Conservation (phyloP, 2,888 invertebrate species). For the Drosophila trichaetosa region DNA sequence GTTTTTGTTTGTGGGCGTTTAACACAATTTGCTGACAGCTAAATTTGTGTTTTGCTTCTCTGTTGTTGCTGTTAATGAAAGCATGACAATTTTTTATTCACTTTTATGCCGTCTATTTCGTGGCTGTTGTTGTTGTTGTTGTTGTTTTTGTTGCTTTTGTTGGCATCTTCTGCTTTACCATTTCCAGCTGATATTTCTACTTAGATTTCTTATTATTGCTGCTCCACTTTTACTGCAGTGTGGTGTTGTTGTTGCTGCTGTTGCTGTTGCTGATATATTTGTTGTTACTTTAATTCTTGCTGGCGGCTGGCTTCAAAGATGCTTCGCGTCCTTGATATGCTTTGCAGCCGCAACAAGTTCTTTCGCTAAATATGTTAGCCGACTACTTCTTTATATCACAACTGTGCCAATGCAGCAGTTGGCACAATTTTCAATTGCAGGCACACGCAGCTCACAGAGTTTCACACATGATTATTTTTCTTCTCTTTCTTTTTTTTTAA, state of each 20-base stretch:
- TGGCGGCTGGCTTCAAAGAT: slow-evolving; percentile 33
- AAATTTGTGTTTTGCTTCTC: slow-evolving; percentile 31
- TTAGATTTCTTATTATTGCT: slow-evolving; percentile 67
- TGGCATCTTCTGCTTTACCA: slow-evolving; percentile 60
- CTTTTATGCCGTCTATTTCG: slow-evolving; percentile 52
- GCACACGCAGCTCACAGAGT: slow-evolving; percentile 35
- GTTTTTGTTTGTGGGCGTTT: slow-evolving; percentile 36
- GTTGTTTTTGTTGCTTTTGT: slow-evolving; percentile 20
- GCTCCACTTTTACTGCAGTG: slow-evolving; percentile 74
- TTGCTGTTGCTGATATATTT: not conserved
- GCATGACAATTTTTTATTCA: slow-evolving; percentile 77
- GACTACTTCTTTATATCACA: slow-evolving; percentile 40
- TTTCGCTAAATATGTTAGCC: slow-evolving; percentile 55
- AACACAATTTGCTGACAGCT: slow-evolving; percentile 51
- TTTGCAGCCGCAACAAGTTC: slow-evolving; percentile 34
- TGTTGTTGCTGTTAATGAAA: slow-evolving; percentile 72
- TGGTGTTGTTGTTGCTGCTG: slow-evolving; percentile 27
- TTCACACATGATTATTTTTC: slow-evolving; percentile 40
- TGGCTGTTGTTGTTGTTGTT: slow-evolving; percentile 6
- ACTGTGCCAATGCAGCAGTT: slow-evolving; percentile 49
- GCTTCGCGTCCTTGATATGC: slow-evolving; percentile 63
- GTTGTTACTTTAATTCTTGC: slow-evolving; percentile 8
- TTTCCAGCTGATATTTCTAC: slow-evolving; percentile 58
- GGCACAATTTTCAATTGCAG: slow-evolving; percentile 51
- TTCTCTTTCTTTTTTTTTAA: slow-evolving; percentile 5